These are phyloP conservation scores for Tetramorium parvispinum DNA, from an alignment of 1,140 invertebrate species.

Conservation along the genomic window DNA sequence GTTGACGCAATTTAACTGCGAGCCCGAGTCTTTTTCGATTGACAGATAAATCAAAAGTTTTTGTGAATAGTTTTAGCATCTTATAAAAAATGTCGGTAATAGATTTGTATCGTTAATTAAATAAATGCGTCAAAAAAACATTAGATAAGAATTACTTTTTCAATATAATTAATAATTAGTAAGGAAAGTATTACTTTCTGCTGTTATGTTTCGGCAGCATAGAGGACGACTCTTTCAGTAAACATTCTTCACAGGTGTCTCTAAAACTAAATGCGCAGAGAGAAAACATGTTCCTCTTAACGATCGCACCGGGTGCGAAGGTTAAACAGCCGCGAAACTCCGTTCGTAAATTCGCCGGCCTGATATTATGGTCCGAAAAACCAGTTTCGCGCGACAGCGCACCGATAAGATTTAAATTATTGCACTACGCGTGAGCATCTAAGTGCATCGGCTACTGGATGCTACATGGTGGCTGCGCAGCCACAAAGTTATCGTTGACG, in stretches of 20 bases:
- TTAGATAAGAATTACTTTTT: neutral
- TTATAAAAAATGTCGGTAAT: neutral
- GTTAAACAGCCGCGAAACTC: constrained; percentile 15
- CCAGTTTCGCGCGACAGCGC: constrained; percentile 37
- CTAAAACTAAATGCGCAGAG: neutral
- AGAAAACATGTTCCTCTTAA: neutral
- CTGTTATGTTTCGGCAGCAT: neutral
- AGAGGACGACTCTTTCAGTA: neutral
- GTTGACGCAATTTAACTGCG: constrained; percentile 10
- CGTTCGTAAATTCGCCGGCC: constrained; percentile 20
- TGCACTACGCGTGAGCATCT: neutral
- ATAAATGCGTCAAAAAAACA: neutral
- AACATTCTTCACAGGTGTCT: neutral
- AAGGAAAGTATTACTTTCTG: neutral
- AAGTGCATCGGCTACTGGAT: constrained; percentile 45
- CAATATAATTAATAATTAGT: neutral
- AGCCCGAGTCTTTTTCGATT: constrained; percentile 4
- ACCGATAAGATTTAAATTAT: constrained; percentile 50
- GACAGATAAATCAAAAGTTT: neutral
- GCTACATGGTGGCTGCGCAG: neutral
- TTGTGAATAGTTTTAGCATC: neutral
- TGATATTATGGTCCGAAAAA: constrained; percentile 41
- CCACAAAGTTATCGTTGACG: constrained; percentile 31
- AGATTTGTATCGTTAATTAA: neutral
- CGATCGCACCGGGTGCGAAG: neutral